Base-by-base conservation (phyloP, 2,888 invertebrate genomes). In the Melinaea marsaeus region DNA sequence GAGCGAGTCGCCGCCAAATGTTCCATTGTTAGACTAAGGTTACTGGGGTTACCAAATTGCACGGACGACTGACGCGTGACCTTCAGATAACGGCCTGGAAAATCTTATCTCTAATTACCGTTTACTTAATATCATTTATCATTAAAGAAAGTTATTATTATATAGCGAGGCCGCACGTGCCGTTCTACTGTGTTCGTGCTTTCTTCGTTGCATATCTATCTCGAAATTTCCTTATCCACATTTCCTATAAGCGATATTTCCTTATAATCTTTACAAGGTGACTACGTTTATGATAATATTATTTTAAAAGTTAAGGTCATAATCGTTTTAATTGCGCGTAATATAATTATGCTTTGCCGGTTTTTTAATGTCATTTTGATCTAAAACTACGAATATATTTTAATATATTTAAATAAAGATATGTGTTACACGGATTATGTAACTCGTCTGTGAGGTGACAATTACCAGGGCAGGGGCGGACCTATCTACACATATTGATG, bases 121-220 rank as follows among this genome's bases (percentile, higher is more conserved):
- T 35, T 56, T 33, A n/a, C 59, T 66, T 66, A 61, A 58, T 59
- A 61, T 61, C 6, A 13, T 60, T 66, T 66, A 61, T 61, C 61
- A 61, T 61, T 13, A 13, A 56, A 5, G 55, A 34, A 35, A 45
- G 42, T n/a, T 32, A n/a, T 58, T 60, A 64, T 62, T 62, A 61
- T 64, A 61, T 61, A 70, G 69, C 75, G 77, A 84, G 79, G 80
- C 80, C 79, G 82, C 85, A 85, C 85, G 85, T 85, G 85, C 77
- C 70, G 67, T 69, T 65, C 74, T 76, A 79, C 84, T 84, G 78
- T 75, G 79, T 79, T 51, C 82, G 81, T 81, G 83, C 79, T 78
- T 71, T 75, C 75, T 76, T 76, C 76, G 75, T 70, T 67, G 69
- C 61, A 61, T 62, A 58, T 62, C 63, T 67, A 67, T 63, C 62